Conservation (phyloP, 2,113 vertebrate genomes). For the Alexandromys fortis region DNA sequence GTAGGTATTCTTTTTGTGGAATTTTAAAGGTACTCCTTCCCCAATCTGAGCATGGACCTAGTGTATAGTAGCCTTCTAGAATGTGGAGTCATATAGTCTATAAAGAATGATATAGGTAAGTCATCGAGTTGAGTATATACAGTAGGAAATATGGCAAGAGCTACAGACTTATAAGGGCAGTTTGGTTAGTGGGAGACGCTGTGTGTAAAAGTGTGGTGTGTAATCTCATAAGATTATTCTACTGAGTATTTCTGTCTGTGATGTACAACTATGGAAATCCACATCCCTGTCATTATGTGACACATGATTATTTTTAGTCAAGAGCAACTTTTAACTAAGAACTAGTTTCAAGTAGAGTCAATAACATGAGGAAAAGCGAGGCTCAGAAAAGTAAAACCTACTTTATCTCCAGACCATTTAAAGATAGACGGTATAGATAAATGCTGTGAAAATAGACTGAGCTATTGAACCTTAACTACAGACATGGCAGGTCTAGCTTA, state of each 20-base stretch:
- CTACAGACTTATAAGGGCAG: background rate
- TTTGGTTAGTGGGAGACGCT: background rate
- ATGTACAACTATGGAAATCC: background rate
- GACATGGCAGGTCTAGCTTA: background rate
- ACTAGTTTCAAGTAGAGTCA: background rate
- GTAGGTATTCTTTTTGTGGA: slow-evolving; percentile 12
- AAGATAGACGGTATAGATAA: slow-evolving; percentile 14
- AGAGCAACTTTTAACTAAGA: slow-evolving; percentile 11
- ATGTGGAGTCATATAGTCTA: background rate
- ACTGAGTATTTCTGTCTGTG: background rate
- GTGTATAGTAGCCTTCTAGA: background rate
- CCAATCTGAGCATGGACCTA: background rate
- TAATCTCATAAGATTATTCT: background rate
- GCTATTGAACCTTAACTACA: slow-evolving; percentile 29
- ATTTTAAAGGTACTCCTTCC: background rate
- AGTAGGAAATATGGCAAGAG: background rate
- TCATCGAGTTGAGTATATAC: background rate
- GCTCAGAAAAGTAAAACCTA: slow-evolving; percentile 20
- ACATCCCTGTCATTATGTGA: background rate
- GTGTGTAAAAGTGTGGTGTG: background rate
- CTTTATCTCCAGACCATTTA: slow-evolving; percentile 19
- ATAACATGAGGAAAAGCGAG: background rate
- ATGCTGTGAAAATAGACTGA: background rate
- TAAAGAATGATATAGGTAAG: background rate
- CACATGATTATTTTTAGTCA: background rate